Evolutionary conservation across 2,797 vertebrate genomes (phyloP).

Genomic region (Falco columbarius): DNA sequence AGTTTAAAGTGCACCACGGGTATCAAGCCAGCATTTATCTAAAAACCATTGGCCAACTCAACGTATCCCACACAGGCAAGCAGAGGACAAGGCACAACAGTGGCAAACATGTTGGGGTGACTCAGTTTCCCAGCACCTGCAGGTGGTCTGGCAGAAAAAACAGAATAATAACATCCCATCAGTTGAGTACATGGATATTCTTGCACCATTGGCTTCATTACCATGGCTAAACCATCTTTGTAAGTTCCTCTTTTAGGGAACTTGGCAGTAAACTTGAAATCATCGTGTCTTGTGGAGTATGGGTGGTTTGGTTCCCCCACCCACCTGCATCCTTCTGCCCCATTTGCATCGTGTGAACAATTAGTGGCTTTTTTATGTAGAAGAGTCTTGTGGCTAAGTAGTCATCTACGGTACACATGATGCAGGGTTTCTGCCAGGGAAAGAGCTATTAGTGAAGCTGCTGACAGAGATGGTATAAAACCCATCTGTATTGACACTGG

Average conservation of each 20-base stretch:
- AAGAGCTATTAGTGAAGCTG: not conserved
- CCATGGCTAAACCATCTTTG: not conserved
- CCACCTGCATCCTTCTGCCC: not conserved
- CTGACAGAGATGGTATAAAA: not conserved
- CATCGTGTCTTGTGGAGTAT: not conserved
- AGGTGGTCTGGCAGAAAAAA: not conserved
- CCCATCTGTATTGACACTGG: not conserved
- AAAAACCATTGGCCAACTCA: not conserved
- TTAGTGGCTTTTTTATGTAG: not conserved
- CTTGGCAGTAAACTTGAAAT: not conserved
- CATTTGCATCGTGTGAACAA: not conserved
- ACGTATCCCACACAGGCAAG: not conserved
- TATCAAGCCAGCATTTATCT: not conserved
- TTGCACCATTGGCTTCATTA: not conserved
- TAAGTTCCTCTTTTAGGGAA: not conserved
- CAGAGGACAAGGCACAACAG: not conserved
- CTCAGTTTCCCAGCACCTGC: not conserved
- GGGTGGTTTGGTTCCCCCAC: not conserved
- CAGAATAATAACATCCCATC: too few species aligned
- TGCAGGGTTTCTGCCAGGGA: not conserved
- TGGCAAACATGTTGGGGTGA: not conserved
- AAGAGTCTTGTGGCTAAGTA: not conserved
- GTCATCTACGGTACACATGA: not conserved
- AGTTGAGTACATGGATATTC: not conserved
- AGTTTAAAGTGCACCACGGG: not conserved